These are phyloP conservation scores for Corythucha ciliata DNA, from an alignment of 2,888 invertebrate genomes.

Conservation along the genomic window DNA sequence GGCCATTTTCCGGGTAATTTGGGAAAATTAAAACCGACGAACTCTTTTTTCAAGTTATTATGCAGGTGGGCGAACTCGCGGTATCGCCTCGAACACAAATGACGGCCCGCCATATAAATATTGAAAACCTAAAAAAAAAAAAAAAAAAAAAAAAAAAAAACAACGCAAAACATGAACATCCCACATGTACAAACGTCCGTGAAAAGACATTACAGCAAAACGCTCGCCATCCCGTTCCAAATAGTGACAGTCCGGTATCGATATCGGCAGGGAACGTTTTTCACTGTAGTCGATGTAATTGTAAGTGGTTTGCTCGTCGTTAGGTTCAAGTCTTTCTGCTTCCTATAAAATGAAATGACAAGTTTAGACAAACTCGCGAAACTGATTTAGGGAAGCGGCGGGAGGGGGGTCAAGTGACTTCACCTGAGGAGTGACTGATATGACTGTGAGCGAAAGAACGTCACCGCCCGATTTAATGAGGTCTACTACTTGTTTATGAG, in stretches of 20 bases:
- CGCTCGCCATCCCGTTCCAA: constrained; percentile 79
- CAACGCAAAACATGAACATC: not conserved
- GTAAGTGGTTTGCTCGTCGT: constrained; percentile 72
- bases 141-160: not conserved
- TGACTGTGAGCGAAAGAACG: constrained; percentile 88
- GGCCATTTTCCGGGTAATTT: constrained; percentile 99
- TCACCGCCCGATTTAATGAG: constrained; percentile 98
- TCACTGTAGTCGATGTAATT: constrained; percentile 85
- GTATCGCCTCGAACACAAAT: constrained; percentile 91
- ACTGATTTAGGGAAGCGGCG: not conserved
- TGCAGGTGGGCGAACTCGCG: constrained; percentile 90
- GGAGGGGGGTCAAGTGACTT: constrained; percentile 15
- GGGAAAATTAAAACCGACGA: constrained; percentile 90
- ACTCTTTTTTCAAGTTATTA: constrained; percentile 81
- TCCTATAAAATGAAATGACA: constrained; percentile 30
- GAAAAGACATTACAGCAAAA: constrained; percentile 74
- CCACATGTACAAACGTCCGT: not conserved
- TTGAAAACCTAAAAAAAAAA: constrained; percentile 58
- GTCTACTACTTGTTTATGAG: constrained; percentile 98
- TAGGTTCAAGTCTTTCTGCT: constrained; percentile 45
- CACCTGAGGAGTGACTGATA: constrained; percentile 88
- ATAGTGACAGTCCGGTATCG: constrained; percentile 88
- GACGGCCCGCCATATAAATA: constrained; percentile 98
- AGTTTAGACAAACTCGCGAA: not conserved
- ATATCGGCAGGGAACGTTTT: constrained; percentile 53